These are phyloP conservation scores for Discoglossus pictus DNA, from an alignment of 2,797 vertebrate genomes.

Conservation along the genomic window DNA sequence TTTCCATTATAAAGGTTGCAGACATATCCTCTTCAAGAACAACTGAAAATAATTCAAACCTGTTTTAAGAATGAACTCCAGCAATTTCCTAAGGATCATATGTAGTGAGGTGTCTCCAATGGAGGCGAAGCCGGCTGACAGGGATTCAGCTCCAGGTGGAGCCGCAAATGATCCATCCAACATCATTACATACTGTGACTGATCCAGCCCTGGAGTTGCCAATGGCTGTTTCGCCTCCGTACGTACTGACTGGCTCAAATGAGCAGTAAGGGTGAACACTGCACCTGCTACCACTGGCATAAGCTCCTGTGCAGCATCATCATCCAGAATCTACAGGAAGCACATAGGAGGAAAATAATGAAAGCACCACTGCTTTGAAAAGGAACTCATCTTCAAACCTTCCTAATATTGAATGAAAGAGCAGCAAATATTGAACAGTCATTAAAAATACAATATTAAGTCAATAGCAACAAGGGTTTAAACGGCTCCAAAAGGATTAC, in stretches of 20 bases:
- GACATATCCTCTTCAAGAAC: too few species aligned
- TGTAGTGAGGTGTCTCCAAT: constrained; percentile 95
- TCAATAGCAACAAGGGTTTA: too few species aligned
- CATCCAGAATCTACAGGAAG: constrained; percentile 83
- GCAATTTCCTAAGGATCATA: constrained; percentile 90
- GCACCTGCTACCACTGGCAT: constrained; percentile 95
- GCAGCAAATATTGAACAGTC: not conserved
- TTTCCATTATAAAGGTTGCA: too few species aligned
- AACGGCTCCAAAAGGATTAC: too few species aligned
- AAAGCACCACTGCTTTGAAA: too few species aligned
- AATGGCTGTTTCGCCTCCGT: constrained; percentile 89
- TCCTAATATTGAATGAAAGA: not conserved
- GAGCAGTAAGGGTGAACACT: constrained; percentile 92
- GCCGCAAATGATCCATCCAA: constrained; percentile 64
- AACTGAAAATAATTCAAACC: constrained; percentile 74
- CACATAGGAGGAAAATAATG: not conserved
- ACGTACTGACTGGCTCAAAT: constrained; percentile 91
- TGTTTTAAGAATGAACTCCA: constrained; percentile 96
- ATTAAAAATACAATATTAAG: not conserved
- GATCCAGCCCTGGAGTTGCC: constrained; percentile 63
- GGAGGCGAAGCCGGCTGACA: constrained; percentile 81
- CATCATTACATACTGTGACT: constrained; percentile 67
- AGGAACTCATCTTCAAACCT: not conserved
- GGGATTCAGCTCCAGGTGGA: constrained; percentile 57
- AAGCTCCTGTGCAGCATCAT: constrained; percentile 90